Conservation (phyloP, 1,140 invertebrate species). For the Diuraphis noxia region DNA sequence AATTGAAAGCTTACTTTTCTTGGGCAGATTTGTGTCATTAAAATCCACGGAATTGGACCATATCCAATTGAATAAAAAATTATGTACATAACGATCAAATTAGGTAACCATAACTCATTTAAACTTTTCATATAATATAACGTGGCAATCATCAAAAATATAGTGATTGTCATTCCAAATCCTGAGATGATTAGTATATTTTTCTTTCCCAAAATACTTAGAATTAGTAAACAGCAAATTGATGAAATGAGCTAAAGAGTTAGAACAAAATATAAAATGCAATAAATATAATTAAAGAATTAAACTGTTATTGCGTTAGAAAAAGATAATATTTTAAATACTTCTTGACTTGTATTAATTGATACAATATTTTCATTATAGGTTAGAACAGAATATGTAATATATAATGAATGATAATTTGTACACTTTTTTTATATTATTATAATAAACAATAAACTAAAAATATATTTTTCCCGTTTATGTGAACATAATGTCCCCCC, state of each 20-base stretch:
- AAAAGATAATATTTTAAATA: neutral
- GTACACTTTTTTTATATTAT: neutral
- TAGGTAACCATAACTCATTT: neutral
- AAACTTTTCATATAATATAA: neutral
- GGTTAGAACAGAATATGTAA: neutral
- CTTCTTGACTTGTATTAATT: neutral
- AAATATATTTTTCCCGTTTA: neutral
- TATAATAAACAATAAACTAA: neutral
- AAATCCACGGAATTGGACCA: neutral
- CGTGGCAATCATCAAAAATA: neutral
- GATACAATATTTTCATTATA: neutral
- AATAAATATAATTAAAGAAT: neutral
- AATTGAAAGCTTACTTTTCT: conserved; percentile 3
- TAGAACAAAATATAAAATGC: neutral
- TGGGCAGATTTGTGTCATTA: conserved; percentile 20
- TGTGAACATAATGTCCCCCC: neutral
- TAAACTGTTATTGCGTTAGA: no score
- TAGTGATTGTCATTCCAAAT: neutral
- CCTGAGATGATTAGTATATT: conserved; percentile 3
- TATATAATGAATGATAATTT: neutral
- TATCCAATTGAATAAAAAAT: conserved; percentile 36
- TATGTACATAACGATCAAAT: neutral
- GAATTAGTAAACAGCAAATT: neutral
- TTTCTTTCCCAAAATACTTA: neutral
- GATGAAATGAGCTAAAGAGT: neutral